Evolutionary conservation across 2,797 vertebrate species (phyloP), one percentile per base, ranked within the genome.

Genomic region (Dipus sagitta): DNA sequence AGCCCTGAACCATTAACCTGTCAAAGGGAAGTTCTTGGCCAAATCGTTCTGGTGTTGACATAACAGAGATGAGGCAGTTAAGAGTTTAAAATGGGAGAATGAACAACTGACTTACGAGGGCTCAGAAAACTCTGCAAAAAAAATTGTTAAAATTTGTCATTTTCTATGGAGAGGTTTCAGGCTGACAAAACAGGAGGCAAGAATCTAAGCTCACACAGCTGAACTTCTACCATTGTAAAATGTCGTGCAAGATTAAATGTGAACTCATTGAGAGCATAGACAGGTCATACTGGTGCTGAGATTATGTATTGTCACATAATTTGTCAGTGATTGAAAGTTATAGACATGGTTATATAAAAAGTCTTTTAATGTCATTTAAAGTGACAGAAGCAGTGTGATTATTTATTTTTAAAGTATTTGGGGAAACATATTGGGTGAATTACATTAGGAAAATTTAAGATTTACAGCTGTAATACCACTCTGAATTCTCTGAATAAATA

Each of bases 101-200:
- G 67, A 86, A 77, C 65, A 60, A 84, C 68, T 95, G 79, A 90
- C 86, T 94, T 86, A 95, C 93, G 83, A 88, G 67, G 24, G 47
- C 58, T 93, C 65, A 68, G 83, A 90, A 93, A 95, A 87, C 24
- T 38, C 34, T 75, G 52, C 84, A 67, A 77, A 68, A 42, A 62
- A 83, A 90, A 83, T 84, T 96, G 96, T 91, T 80, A 84, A 88
- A 93, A 88, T 86, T 70, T 81, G 52, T 95, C 90, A 71, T 84
- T 88, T 92, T 74, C 30, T 77, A 80, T 74, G 26, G 26, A 52
- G 60, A 52, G 26, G 28, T 71, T 91, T 88, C 88, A 93, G 79
- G 72, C 24, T 82, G 86, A 78, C 80, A 93, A 78, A 92, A 18
- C 60, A 75, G 85, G 26, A 86, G 32, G 28, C 28, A 84, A 42